These are phyloP conservation scores for Acomys russatus DNA, from an alignment of 2,797 vertebrate genomes.

Conservation along the genomic window DNA sequence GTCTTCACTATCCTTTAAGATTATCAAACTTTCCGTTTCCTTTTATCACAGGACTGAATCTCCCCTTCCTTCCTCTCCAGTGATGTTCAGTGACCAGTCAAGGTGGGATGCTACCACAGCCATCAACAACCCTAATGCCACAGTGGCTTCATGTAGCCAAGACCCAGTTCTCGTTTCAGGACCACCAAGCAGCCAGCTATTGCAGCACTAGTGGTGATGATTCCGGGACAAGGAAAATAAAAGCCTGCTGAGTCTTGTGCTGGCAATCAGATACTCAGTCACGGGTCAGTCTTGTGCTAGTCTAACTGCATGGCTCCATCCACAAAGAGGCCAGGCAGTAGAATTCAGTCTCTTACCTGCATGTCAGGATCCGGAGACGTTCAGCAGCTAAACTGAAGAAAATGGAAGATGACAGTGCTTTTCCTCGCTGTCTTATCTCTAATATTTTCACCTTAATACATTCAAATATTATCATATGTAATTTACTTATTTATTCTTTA, in stretches of 20 bases:
- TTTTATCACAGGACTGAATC: not conserved
- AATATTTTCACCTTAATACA: conserved; percentile 18
- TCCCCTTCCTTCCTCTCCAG: not conserved
- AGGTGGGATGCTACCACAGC: not conserved
- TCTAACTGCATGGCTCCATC: not conserved
- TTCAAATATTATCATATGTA: not conserved
- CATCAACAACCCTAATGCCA: not conserved
- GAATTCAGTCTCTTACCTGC: not conserved
- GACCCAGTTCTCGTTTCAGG: not conserved
- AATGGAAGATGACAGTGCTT: not conserved
- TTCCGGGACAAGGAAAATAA: not conserved
- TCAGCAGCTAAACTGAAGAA: not conserved
- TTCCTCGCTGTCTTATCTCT: not conserved
- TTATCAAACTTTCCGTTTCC: not conserved
- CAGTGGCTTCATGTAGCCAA: not conserved
- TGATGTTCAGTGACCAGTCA: not conserved
- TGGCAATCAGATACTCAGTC: not conserved
- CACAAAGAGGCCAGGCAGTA: not conserved
- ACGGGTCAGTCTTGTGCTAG: not conserved
- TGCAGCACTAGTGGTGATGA: not conserved
- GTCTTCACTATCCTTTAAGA: not conserved
- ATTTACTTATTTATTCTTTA: not conserved
- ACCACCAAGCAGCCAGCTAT: not conserved
- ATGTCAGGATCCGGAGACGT: not conserved
- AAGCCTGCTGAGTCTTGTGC: not conserved